phyloP scores from a whole-genome alignment of 2,797 vertebrate genomes.

The Threskiornis aethiopicus region DNA sequence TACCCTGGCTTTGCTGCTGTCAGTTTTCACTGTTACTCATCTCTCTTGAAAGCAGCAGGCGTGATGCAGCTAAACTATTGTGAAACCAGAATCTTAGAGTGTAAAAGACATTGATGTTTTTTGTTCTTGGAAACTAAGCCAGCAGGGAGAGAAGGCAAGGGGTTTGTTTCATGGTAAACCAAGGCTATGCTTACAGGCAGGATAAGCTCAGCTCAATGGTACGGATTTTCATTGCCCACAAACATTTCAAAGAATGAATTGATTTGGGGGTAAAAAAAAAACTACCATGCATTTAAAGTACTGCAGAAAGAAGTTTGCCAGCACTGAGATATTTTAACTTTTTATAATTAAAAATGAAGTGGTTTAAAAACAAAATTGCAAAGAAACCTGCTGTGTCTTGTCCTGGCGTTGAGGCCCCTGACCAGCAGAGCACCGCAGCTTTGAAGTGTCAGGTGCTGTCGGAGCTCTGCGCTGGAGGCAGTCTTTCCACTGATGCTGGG shows the following conservation, averaged over 20 bases:
- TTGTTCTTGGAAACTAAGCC: neutral
- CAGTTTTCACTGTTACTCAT: neutral
- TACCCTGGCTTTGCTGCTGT: neutral
- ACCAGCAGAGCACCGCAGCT: neutral
- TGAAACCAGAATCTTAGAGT: neutral
- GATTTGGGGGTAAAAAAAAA: neutral
- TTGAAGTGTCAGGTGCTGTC: neutral
- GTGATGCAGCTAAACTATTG: neutral
- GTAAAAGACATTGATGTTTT: neutral
- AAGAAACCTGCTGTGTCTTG: neutral
- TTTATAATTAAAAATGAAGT: neutral
- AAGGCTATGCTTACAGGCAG: neutral
- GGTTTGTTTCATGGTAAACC: neutral
- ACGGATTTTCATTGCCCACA: rapidly evolving
- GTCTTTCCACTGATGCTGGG: neutral
- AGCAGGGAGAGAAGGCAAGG: neutral
- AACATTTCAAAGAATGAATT: neutral
- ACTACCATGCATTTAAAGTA: neutral
- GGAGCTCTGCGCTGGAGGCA: neutral
- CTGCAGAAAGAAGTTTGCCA: neutral
- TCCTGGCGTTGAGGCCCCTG: neutral
- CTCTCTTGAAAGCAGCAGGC: neutral
- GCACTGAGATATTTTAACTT: neutral
- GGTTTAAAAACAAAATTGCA: neutral
- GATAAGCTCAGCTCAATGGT: neutral